These are phyloP conservation scores for Callitettix versicolor DNA, from an alignment of 1,140 invertebrate species.

Conservation along the genomic window DNA sequence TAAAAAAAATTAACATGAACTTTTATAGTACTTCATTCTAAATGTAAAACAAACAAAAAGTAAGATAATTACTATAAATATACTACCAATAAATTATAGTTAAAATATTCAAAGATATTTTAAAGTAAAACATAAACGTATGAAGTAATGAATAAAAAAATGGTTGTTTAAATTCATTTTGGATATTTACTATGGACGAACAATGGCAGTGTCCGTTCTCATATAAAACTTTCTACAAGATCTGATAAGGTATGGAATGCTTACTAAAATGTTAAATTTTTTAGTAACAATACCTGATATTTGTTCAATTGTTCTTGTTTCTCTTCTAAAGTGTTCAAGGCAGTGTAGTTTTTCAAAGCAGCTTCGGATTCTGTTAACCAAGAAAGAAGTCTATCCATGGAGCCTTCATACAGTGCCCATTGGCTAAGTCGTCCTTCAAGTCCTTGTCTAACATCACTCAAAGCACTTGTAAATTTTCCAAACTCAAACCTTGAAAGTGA, in stretches of 20 bases:
- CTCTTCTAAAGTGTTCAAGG: constrained; percentile 76
- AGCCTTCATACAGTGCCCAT: constrained; percentile 84
- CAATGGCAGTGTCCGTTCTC: too few relatives aligned
- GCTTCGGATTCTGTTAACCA: constrained; percentile 83
- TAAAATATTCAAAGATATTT: neutral
- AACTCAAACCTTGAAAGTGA: constrained; percentile 51
- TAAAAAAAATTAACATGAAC: neutral
- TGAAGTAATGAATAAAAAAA: neutral
- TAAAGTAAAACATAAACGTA: neutral
- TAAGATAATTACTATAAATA: neutral
- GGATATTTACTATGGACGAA: too few relatives aligned
- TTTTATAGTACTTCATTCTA: neutral
- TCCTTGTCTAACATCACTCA: constrained; percentile 62
- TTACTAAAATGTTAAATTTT: too few relatives aligned
- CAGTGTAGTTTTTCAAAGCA: constrained; percentile 73
- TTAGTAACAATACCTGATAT: constrained; percentile 71
- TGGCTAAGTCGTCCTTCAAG: constrained; percentile 77
- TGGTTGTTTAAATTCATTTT: too few relatives aligned
- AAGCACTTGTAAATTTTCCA: constrained; percentile 66
- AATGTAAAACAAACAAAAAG: neutral
- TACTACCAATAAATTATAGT: neutral
- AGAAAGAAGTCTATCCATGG: constrained; percentile 65
- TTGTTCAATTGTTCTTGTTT: constrained; percentile 81
- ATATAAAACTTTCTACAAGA: too few relatives aligned
- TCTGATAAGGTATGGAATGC: too few relatives aligned